Percentiles rank a stretch among this genome's conserved stretches.
These are phyloP conservation scores for Triops longicaudatus DNA, from an alignment of 1,140 invertebrate genomes.

Conservation along the genomic window DNA sequence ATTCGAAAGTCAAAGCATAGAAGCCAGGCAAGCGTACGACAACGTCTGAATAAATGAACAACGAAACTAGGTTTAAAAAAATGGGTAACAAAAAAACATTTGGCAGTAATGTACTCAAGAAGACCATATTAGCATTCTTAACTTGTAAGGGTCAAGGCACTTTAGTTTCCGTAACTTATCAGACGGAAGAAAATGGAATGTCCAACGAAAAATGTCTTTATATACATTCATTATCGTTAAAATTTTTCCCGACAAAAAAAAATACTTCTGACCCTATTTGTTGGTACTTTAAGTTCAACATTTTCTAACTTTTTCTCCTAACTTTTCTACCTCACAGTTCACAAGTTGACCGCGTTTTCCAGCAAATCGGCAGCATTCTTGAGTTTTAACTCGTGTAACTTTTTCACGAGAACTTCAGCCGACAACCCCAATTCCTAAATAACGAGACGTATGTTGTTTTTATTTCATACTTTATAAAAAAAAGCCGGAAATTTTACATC, in stretches of 20 bases:
- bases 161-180: background rate
- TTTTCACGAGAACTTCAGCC: background rate
- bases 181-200: background rate
- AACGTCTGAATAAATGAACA: background rate
- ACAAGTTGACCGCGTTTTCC: background rate
- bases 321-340: background rate
- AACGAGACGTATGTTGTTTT: background rate
- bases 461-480: background rate
- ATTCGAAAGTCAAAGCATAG: background rate
- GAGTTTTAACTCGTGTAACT: background rate
- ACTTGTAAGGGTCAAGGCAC: background rate
- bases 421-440: conserved; percentile 5
- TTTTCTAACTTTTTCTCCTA: background rate
- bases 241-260: background rate
- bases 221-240: background rate
- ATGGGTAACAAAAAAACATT: background rate
- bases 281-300: background rate
- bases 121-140: background rate
- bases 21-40: background rate
- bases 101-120: background rate
- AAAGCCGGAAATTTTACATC: too few relatives aligned
- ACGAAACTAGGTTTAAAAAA: background rate
- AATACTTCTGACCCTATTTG: background rate
- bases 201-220: background rate
- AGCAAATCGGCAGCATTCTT: background rate